Conservation (phyloP, 2,113 vertebrate species). For the Salvelinus alpinus region DNA sequence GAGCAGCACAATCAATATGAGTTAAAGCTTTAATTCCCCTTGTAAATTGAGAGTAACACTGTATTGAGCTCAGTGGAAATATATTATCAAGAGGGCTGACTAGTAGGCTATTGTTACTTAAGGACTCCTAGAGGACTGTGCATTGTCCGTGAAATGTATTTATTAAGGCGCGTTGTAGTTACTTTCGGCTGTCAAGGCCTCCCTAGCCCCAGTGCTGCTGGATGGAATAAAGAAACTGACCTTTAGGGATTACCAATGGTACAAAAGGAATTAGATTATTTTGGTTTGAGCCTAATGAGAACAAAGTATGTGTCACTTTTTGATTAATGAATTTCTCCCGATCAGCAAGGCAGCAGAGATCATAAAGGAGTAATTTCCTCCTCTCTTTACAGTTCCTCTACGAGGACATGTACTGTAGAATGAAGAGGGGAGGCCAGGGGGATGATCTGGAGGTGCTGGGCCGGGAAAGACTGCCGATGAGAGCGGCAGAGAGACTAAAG, state of each 20-base stretch:
- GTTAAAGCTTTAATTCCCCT: conserved; percentile 54
- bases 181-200: conserved; percentile 65
- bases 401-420: background rate
- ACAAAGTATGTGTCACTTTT: conserved; percentile 64
- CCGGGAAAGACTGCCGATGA: conserved; percentile 3
- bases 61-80: conserved; percentile 65
- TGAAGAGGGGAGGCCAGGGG: background rate
- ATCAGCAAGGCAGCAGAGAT: conserved; percentile 43
- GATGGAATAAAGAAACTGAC: conserved; percentile 67
- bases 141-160: conserved; percentile 69
- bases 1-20: conserved; percentile 45
- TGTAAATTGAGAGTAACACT: conserved; percentile 63
- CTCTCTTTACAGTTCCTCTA: conserved; percentile 8
- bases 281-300: conserved; percentile 68
- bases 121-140: conserved; percentile 66
- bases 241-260: conserved; percentile 69
- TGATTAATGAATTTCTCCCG: conserved; percentile 68
- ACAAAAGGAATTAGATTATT: conserved; percentile 65
- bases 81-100: conserved; percentile 47
- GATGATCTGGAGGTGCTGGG: background rate
- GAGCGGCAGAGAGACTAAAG: background rate
- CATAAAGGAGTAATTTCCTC: conserved; percentile 56
- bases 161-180: conserved; percentile 69
- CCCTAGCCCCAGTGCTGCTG: conserved; percentile 57
- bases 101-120: conserved; percentile 57